Percentiles rank a stretch among this genome's conserved stretches.
These are phyloP conservation scores for Amblyraja radiata DNA, from an alignment of 2,797 vertebrate species.

Conservation along the genomic window DNA sequence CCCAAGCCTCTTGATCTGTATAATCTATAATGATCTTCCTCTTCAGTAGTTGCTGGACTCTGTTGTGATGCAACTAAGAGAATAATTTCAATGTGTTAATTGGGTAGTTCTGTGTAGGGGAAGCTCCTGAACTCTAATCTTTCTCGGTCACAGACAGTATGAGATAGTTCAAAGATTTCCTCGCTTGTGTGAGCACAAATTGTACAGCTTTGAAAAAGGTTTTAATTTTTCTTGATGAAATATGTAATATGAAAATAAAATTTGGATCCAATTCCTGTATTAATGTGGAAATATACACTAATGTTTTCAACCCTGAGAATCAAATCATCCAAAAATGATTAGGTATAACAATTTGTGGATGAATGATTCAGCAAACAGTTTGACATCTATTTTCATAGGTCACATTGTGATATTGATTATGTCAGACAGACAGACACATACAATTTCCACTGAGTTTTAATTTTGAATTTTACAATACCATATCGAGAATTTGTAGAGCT, in stretches of 20 bases:
- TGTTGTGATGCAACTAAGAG: not conserved
- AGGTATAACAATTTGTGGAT: not conserved
- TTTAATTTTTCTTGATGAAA: not conserved
- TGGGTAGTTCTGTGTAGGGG: slow-evolving; percentile 48
- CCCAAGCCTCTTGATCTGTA: not conserved
- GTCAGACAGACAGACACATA: slow-evolving; percentile 41
- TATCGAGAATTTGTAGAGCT: slow-evolving; percentile 43
- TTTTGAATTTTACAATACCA: slow-evolving; percentile 42
- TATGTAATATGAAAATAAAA: not conserved
- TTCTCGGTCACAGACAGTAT: slow-evolving; percentile 46
- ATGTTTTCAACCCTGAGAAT: not conserved
- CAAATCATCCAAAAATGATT: not conserved
- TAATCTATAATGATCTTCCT: not conserved
- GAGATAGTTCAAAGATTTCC: slow-evolving; percentile 43
- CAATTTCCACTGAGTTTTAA: no score
- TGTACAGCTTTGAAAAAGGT: not conserved
- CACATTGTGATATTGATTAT: slow-evolving; percentile 42
- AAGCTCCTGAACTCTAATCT: slow-evolving; percentile 53
- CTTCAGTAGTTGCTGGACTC: not conserved
- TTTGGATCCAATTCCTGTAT: not conserved
- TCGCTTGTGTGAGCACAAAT: not conserved
- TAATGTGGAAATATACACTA: not conserved
- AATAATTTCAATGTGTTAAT: slow-evolving; percentile 44
- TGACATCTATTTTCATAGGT: slow-evolving; percentile 2
- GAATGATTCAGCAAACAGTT: not conserved